Evolutionary conservation across 2,797 vertebrate species (phyloP).

Genomic region (Carcharodon carcharias): DNA sequence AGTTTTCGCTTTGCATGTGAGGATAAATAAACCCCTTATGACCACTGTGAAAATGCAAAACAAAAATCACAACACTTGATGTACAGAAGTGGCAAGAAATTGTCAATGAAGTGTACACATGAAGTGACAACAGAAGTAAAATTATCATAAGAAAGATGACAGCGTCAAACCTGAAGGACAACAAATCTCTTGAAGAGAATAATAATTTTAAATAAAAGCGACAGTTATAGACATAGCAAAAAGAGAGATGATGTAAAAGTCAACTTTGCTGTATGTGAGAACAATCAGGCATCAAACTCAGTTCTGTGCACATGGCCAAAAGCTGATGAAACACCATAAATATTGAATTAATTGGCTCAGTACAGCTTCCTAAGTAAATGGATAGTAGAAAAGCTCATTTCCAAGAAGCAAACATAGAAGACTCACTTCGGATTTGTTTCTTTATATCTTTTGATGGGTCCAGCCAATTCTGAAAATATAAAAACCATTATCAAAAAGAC

Average conservation of each 20-base stretch:
- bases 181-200: neutral
- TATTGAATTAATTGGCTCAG: neutral
- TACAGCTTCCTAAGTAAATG: no score
- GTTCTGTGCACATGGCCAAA: neutral
- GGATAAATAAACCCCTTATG: neutral
- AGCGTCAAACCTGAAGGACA: neutral
- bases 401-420: neutral
- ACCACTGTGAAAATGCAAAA: neutral
- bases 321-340: neutral
- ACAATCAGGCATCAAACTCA: neutral
- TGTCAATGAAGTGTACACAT: neutral
- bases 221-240: neutral
- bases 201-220: neutral
- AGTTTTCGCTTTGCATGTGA: neutral
- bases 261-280: neutral
- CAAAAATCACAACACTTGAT: neutral
- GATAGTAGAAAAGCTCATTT: neutral
- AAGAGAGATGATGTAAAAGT: neutral
- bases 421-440: slow-evolving; percentile 97
- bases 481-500: neutral
- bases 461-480: slow-evolving; percentile 89
- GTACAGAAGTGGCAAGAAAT: neutral
- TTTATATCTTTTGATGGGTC: slow-evolving; percentile 98
- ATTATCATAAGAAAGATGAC: neutral
- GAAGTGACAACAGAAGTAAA: neutral